These are phyloP conservation scores for Parnassius orleans DNA, from an alignment of 2,888 invertebrate genomes.

Conservation along the genomic window DNA sequence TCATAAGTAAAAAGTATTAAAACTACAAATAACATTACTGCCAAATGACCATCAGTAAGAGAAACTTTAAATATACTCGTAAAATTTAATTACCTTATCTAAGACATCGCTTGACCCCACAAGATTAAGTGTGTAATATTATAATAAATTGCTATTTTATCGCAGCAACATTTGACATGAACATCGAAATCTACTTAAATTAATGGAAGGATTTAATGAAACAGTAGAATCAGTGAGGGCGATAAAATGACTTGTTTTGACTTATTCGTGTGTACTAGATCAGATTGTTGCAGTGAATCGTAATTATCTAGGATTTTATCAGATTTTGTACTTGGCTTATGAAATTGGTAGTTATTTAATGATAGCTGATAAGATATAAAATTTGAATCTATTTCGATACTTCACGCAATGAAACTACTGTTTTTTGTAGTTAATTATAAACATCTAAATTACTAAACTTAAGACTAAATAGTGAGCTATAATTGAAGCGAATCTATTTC, in stretches of 20 bases:
- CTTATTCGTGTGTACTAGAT: constrained; percentile 30
- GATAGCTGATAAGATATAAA: neutral
- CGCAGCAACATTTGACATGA: constrained; percentile 71
- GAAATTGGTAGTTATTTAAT: constrained; percentile 4
- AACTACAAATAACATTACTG: neutral
- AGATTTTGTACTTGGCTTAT: constrained; percentile 9
- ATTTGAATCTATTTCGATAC: too few relatives aligned
- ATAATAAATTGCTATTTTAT: constrained; percentile 77
- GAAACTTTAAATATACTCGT: constrained; percentile 11
- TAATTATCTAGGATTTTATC: constrained; percentile 18
- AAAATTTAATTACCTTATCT: constrained; percentile 34
- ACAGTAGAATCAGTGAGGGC: constrained; percentile 56
- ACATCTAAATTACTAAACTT: too few relatives aligned
- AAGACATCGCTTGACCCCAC: constrained; percentile 50
- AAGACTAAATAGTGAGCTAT: too few relatives aligned
- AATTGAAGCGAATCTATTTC: too few relatives aligned
- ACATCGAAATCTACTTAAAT: constrained; percentile 79
- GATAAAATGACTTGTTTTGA: constrained; percentile 54
- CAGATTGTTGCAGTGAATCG: constrained; percentile 30
- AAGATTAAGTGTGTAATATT: constrained; percentile 69
- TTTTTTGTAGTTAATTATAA: too few relatives aligned
- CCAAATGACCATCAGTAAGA: neutral
- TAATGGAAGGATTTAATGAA: constrained; percentile 75
- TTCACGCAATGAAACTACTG: too few relatives aligned
- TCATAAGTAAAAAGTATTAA: too few relatives aligned